Evolutionary conservation across 1,140 invertebrate species (phyloP), one percentile per base, ranked within the genome.

Genomic region (Drosophila sproati): DNA sequence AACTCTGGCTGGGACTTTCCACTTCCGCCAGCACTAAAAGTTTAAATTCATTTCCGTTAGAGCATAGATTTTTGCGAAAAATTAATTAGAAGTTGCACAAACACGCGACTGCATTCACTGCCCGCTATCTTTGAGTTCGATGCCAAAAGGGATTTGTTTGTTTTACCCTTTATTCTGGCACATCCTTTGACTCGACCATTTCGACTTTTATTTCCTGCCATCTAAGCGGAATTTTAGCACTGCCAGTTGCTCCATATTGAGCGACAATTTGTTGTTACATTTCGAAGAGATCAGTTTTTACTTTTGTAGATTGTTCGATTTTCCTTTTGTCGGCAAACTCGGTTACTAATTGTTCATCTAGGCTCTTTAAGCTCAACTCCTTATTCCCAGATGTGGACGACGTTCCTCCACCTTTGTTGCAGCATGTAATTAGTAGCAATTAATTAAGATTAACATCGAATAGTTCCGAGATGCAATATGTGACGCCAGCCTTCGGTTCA

Each of bases 11-110:
- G 55, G 43, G 75, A 80, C 83, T 87, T 88, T 62, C 52, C 61
- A 80, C 80, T 87, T 88, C 83, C 77, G 80, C 45, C 68, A 56
- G 62, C 70, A 59, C 77, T 80, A 61, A 88, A 88, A 88, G 80
- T 83, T 88, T 88, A 78, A 88, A 69, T 82, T 88, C 83, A 88
- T 88, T 88, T 88, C 83, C 83, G 80, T 45, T 61, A 12, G 37
- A 51, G 77, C 55, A 60, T 47, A 67, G 73, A 77, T 77, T 59
- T 68, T 52, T 77, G 61, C 68, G 62, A 77, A 78, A 80, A 88
- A 83, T 88, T 88, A 88, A 88, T 88, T 88, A 88, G 83, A 80
- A 88, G 73, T 88, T 82, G 57, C 71, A 35, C 39, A 66, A 66
- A 68, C 79, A 82, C 76, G 82, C 69, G 47, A 81, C 64, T 50